Evolutionary conservation across 2,113 vertebrate genomes (phyloP), one percentile per base, ranked within the genome.

Genomic region (Pituophis catenifer): DNA sequence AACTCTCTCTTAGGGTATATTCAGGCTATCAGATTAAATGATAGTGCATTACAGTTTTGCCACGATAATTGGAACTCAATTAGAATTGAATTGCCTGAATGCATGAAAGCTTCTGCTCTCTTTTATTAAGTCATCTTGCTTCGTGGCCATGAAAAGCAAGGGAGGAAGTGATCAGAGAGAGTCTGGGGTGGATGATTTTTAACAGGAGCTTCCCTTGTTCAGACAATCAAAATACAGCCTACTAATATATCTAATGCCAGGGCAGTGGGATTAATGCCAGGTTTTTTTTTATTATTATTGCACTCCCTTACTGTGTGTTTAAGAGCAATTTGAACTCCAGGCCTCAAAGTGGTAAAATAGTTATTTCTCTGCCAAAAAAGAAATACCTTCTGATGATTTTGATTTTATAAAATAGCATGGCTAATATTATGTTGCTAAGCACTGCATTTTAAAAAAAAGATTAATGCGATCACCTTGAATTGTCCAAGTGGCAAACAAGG

Each of bases 51-150:
- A 93, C 88, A 93, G 70, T 93, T 93, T 93, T 89, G 88, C 88
- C 33, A 86, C 52, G 88, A 93, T 89, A 85, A 93, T 93, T 85
- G 92, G 75, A 93, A 93, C 88, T 90, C 92, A 89, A 90, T 93
- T 93, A 86, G 38, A 93, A 86, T 90, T 52, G 88, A 93, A 93
- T 52, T 93, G 88, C 70, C 54, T 93, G 88, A 90, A 93, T 44
- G 88, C 88, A 93, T 89, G 92, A 93, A 93, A 90, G 88, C 54
- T 85, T 21, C 88, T 85, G 53, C 70, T 92, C 57, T 26, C 65
- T 90, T 89, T 85, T 93, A 93, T 93, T 93, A 85, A 93, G 70
- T 93, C 92, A 89, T n/a, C 48, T 53, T 70, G 53, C 58, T 92
- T 54, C 21, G 48, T 89, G 44, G 8, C 88, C 54, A 50, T 48